Evolutionary conservation across 2,888 invertebrate genomes (phyloP).

Genomic region (Pammene aurita): DNA sequence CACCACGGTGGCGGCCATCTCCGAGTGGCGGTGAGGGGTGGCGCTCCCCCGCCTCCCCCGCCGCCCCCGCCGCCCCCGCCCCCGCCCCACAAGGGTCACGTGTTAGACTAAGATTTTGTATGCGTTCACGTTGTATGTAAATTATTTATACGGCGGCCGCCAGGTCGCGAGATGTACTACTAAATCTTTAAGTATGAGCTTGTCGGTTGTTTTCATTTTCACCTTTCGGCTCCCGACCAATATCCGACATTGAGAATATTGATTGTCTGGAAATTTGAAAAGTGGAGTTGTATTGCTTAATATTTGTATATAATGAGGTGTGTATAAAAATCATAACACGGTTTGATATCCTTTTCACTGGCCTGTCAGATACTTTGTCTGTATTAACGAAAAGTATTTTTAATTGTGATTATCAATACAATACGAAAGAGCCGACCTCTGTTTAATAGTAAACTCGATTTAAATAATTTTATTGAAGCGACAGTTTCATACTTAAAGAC

Average conservation of each 20-base stretch:
- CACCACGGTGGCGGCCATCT: constrained; percentile 82
- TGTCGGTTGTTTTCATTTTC: not conserved
- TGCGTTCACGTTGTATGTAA: constrained; percentile 66
- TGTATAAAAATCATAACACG: not conserved
- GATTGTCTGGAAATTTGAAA: constrained; percentile 48
- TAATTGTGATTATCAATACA: too few relatives aligned
- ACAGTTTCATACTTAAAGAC: constrained; percentile 1
- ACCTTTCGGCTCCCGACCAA: not conserved
- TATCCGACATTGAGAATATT: not conserved
- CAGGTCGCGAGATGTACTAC: not conserved
- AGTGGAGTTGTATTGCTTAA: not conserved
- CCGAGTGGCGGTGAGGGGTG: constrained; percentile 84
- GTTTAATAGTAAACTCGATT: too few relatives aligned
- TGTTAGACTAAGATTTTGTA: constrained; percentile 50
- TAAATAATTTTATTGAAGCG: not conserved
- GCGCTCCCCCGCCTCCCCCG: constrained; percentile 51
- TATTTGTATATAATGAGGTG: not conserved
- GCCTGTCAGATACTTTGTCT: too few relatives aligned
- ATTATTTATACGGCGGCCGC: not conserved
- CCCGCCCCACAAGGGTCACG: constrained; percentile 46
- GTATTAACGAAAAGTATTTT: too few relatives aligned
- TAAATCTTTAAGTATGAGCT: not conserved
- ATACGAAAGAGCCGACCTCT: too few relatives aligned
- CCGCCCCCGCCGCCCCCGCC: constrained; percentile 36
- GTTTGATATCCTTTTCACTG: not conserved